These are phyloP conservation scores for Ophonus ardosiacus DNA, from an alignment of 2,888 invertebrate species.

Conservation along the genomic window DNA sequence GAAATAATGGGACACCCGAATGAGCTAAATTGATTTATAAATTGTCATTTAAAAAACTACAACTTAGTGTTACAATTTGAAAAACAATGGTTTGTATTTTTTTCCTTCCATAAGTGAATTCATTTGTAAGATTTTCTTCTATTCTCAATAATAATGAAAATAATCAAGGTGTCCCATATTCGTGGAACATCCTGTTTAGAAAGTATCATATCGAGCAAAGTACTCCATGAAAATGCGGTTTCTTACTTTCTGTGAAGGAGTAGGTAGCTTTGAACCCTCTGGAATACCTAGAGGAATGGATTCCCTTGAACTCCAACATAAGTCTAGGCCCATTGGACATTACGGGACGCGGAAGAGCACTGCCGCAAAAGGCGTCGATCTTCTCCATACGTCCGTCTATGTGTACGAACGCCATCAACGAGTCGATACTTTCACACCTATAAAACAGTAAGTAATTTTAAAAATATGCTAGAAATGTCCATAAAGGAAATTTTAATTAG, in stretches of 20 bases:
- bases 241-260: conserved; percentile 92
- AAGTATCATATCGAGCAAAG: too few relatives aligned
- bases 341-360: conserved; percentile 88
- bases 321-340: conserved; percentile 95
- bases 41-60: too few relatives aligned
- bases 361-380: conserved; percentile 92
- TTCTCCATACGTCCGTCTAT: conserved; percentile 91
- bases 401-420: conserved; percentile 88
- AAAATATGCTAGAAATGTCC: too few relatives aligned
- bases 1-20: too few relatives aligned
- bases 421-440: conserved; percentile 88
- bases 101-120: too few relatives aligned
- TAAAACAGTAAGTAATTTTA: conserved; percentile 69
- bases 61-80: too few relatives aligned
- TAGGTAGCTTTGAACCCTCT: conserved; percentile 93
- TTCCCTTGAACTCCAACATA: conserved; percentile 90
- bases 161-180: neutral
- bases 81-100: too few relatives aligned
- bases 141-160: too few relatives aligned
- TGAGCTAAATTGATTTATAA: too few relatives aligned
- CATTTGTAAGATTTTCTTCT: too few relatives aligned
- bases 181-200: neutral
- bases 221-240: neutral
- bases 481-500: too few relatives aligned
- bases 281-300: conserved; percentile 86